Evolutionary conservation across 2,797 vertebrate genomes (phyloP).

Genomic region (Myioborus melanocephalus): DNA sequence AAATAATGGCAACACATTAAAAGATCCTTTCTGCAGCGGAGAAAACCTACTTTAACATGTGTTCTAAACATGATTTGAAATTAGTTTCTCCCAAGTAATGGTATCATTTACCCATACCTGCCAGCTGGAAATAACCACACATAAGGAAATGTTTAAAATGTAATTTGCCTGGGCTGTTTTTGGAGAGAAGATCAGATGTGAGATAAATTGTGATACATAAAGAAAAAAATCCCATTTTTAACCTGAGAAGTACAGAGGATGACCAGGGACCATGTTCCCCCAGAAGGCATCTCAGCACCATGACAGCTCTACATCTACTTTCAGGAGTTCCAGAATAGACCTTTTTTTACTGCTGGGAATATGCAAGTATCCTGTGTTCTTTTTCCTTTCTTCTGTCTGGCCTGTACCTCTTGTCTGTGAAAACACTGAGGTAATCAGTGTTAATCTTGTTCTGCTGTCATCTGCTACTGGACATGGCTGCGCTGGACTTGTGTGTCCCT

Average conservation of each 20-base stretch:
- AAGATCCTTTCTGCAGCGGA: not conserved
- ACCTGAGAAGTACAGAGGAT: not conserved
- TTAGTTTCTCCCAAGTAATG: not conserved
- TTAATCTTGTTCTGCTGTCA: not conserved
- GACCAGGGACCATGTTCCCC: not conserved
- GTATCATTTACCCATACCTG: not conserved
- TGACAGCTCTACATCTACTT: not conserved
- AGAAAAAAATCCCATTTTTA: not conserved
- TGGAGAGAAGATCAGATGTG: not conserved
- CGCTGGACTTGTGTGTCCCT: not conserved
- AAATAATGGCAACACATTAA: not conserved
- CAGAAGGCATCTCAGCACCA: not conserved
- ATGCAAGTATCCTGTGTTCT: not conserved
- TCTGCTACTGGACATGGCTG: not conserved
- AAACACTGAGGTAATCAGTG: not conserved
- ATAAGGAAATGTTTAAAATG: not conserved
- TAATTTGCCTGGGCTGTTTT: not conserved
- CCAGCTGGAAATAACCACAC: not conserved
- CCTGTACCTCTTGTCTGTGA: not conserved
- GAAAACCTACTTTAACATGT: not conserved
- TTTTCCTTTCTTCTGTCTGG: not conserved
- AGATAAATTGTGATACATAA: not conserved
- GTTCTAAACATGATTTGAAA: conserved; percentile 17
- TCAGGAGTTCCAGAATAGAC: not conserved
- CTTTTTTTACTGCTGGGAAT: not conserved